phyloP scores from a whole-genome alignment of 2,113 vertebrate genomes.

The Tyto alba region DNA sequence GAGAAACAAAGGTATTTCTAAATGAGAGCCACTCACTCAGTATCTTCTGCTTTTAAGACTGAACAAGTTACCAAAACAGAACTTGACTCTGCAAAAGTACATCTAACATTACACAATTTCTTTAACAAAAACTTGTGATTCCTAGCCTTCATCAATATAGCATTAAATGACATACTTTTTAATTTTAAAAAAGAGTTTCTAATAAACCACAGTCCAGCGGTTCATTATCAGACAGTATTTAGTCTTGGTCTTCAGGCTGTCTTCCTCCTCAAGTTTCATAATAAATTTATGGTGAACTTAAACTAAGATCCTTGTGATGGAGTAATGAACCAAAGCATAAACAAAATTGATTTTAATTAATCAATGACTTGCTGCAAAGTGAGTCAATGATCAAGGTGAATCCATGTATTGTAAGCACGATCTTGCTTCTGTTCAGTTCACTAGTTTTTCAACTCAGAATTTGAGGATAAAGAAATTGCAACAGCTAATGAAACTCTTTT shows the following conservation, averaged over 20 bases:
- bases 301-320: not conserved
- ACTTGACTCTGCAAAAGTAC: not conserved
- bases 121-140: not conserved
- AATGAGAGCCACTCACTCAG: not conserved
- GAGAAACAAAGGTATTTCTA: not conserved
- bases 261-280: not conserved
- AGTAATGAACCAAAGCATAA: not conserved
- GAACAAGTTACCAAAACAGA: not conserved
- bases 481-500: not conserved
- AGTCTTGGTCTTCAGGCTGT: not conserved
- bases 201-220: not conserved
- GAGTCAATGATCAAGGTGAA: not conserved
- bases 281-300: not conserved
- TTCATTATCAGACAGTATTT: not conserved
- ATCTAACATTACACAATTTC: not conserved
- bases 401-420: not conserved
- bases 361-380: not conserved
- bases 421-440: not conserved
- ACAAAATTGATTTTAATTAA: not conserved
- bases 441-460: not conserved
- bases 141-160: not conserved
- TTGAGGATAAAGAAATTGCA: not conserved
- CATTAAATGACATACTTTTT: not conserved
- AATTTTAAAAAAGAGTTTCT: not conserved
- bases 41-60: not conserved